Evolutionary conservation across 1,140 invertebrate genomes (phyloP).

Genomic region (Orussus abietinus): DNA sequence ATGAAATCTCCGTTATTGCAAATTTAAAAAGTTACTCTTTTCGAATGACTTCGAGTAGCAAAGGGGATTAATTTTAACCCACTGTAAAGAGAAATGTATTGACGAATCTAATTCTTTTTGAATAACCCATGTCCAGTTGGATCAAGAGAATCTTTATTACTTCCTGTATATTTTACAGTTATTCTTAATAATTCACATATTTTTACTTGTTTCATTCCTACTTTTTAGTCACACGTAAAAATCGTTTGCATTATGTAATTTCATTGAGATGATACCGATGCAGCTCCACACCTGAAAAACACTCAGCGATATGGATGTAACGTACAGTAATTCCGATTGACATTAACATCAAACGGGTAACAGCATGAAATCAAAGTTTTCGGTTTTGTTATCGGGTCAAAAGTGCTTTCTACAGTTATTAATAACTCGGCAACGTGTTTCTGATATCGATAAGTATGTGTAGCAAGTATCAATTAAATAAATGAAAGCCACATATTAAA

Average conservation of each 20-base stretch:
- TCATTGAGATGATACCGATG: conserved; percentile 46
- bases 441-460: conserved; percentile 35
- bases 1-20: background rate
- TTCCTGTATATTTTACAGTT: too few relatives aligned
- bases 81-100: too few relatives aligned
- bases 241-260: conserved; percentile 31
- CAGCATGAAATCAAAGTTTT: conserved; percentile 6
- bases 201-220: background rate
- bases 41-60: too few relatives aligned
- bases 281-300: conserved; percentile 51
- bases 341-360: background rate
- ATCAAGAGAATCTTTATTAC: too few relatives aligned
- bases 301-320: conserved; percentile 44
- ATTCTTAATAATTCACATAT: too few relatives aligned
- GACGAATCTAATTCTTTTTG: too few relatives aligned
- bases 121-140: too few relatives aligned
- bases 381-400: conserved; percentile 10
- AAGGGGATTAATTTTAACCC: too few relatives aligned
- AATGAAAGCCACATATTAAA: conserved; percentile 39
- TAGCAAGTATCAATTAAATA: conserved; percentile 27
- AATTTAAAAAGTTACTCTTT: conserved; percentile 5
- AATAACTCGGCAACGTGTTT: conserved; percentile 29
- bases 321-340: conserved; percentile 26
- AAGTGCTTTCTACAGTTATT: conserved; percentile 24
- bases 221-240: too few relatives aligned